Evolutionary conservation across 2,113 vertebrate genomes (phyloP), one percentile per base, ranked within the genome.

Genomic region (Geococcyx californianus): DNA sequence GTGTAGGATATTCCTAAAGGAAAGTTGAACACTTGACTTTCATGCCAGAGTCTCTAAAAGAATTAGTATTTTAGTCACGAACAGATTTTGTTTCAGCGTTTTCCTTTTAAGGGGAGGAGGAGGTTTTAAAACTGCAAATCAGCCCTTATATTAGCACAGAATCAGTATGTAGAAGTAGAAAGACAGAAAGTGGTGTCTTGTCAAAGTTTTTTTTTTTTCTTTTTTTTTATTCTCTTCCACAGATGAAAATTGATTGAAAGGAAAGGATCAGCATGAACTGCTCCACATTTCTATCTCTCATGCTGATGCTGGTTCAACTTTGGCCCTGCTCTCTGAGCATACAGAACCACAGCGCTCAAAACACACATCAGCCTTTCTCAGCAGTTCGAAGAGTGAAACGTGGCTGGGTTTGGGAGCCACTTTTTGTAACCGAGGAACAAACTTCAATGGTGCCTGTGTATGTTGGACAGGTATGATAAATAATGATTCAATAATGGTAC

Each of bases 401-500:
- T 69, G 95, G 95, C 80, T 99, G 99, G 98, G 94, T 98, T 75
- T 99, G 98, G 98, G 98, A 98, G 33, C 98, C 98, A 62, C 92
- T 99, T 92, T 98, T 98, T 97, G 98, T 97, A 64, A 98, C 96
- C 3, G 99, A 99, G 95, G 99, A 99, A 90, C 89, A 97, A 78
- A 94, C 69, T 47, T 95, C 97, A 59, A 93, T 78, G 7, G 84
- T 86, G 60, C 97, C 95, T 60, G 91, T 98, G 21, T 96, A 97
- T 79, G 95, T 99, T 93, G 99, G 99, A 94, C 98, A 98, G 99
- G 99, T 99, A 99, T 60, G 89, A 85, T 40, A 74, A 91, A 4
- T 68, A 55, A 67, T 7, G 3, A 51, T 21, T 68, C 42, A 49
- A 59, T n/a, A 11, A 34, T 6, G 1, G 5, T 9, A n/a, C 17